Evolutionary conservation across 2,797 vertebrate species (phyloP).

Genomic region (Molothrus aeneus): DNA sequence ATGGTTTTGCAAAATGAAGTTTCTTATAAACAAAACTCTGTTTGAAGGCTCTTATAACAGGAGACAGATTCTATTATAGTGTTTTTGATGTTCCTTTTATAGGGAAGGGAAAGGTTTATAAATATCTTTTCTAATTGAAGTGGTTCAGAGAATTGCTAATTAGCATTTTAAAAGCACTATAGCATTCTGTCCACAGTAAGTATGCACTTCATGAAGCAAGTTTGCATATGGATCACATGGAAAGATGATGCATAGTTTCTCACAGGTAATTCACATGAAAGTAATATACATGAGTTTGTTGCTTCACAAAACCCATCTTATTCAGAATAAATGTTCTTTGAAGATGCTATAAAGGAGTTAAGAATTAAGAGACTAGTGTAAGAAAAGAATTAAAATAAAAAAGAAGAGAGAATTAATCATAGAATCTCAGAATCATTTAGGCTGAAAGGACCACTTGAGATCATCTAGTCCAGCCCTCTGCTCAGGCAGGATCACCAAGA

Average conservation of each 20-base stretch:
- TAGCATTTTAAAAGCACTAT: slow-evolving; percentile 22
- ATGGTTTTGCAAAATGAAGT: slow-evolving; percentile 36
- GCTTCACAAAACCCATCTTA: background rate
- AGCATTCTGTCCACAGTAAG: background rate
- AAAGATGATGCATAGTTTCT: slow-evolving; percentile 45
- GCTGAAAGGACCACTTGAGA: background rate
- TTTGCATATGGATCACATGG: slow-evolving; percentile 30
- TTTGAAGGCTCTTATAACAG: slow-evolving; percentile 41
- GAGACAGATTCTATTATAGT: slow-evolving; percentile 35
- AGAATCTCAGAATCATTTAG: background rate
- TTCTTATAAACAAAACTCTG: slow-evolving; percentile 49
- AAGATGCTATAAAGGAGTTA: slow-evolving; percentile 3
- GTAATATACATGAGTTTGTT: background rate
- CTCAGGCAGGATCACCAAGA: background rate
- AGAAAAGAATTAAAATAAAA: background rate
- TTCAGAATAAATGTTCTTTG: slow-evolving; percentile 2
- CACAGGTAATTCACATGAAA: slow-evolving; percentile 46
- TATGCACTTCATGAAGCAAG: background rate
- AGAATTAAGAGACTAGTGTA: background rate
- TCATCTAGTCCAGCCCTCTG: background rate
- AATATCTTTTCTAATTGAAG: slow-evolving; percentile 58
- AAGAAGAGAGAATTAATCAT: background rate
- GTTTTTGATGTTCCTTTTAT: slow-evolving; percentile 56
- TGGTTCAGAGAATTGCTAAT: slow-evolving; percentile 54
- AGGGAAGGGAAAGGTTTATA: slow-evolving; percentile 42